Evolutionary conservation across 2,888 invertebrate species (phyloP).

Genomic region (Archips crataeganus): DNA sequence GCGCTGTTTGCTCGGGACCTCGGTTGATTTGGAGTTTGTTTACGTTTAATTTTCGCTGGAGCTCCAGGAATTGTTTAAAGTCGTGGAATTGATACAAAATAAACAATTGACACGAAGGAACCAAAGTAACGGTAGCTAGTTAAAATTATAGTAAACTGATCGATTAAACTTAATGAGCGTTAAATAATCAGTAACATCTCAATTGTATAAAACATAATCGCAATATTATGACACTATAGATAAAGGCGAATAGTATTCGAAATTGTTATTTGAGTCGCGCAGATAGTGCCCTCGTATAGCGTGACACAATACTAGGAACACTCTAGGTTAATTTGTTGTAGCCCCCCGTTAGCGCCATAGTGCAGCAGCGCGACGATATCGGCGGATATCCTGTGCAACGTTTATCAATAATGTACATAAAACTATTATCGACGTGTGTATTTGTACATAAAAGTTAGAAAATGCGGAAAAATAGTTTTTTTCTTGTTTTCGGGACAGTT

Average conservation of each 20-base stretch:
- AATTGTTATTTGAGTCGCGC: conserved; percentile 20
- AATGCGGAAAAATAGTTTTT: conserved; percentile 61
- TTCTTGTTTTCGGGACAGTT: conserved; percentile 47
- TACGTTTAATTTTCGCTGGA: conserved; percentile 45
- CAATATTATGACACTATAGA: conserved; percentile 23
- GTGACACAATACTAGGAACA: conserved; percentile 26
- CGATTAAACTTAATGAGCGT: conserved; percentile 27
- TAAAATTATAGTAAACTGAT: conserved; percentile 42
- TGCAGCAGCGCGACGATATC: conserved; percentile 46
- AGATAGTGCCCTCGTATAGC: not conserved
- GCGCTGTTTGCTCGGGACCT: conserved; percentile 38
- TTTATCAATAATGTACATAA: conserved; percentile 53
- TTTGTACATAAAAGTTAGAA: conserved; percentile 71
- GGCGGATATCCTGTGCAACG: conserved; percentile 48
- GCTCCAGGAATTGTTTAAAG: conserved; percentile 72
- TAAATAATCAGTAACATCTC: conserved; percentile 36
- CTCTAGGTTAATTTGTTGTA: conserved; percentile 23
- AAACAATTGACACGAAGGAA: conserved; percentile 69
- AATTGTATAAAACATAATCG: conserved; percentile 31
- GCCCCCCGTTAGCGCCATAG: conserved; percentile 46
- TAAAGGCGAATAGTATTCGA: conserved; percentile 6
- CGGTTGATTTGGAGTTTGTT: conserved; percentile 44
- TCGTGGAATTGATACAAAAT: conserved; percentile 76
- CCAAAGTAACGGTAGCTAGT: conserved; percentile 69
- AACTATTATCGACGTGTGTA: conserved; percentile 54